Conservation (phyloP, 2,113 vertebrate species). For the Cyprinus carpio region DNA sequence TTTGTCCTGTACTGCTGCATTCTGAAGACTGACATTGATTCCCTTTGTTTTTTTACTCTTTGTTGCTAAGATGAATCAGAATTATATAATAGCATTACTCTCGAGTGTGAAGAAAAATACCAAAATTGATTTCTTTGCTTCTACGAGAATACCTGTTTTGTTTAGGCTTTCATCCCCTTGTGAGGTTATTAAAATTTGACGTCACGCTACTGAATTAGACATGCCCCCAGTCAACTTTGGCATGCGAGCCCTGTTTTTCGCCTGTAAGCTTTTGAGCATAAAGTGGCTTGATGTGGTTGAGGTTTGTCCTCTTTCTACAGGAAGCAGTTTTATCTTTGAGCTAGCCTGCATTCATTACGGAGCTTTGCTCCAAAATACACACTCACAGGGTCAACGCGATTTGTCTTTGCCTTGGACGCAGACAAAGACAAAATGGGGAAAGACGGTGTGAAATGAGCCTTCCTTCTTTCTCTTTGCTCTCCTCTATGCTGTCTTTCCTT, state of each 20-base stretch:
- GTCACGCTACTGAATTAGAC: constrained; percentile 16
- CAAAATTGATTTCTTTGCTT: not conserved
- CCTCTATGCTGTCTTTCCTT: constrained; percentile 38
- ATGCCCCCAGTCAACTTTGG: not conserved
- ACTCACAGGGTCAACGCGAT: constrained; percentile 50
- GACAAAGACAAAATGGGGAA: constrained; percentile 63
- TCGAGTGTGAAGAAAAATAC: not conserved
- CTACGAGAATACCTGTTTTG: not conserved
- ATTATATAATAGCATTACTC: not conserved
- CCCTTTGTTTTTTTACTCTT: constrained; percentile 11
- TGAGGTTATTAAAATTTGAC: constrained; percentile 47
- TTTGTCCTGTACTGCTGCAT: constrained; percentile 16
- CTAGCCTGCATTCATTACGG: constrained; percentile 52
- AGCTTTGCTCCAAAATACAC: constrained; percentile 53
- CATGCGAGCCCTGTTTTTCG: not conserved
- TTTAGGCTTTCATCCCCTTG: not conserved
- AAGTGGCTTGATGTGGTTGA: constrained; percentile 40
- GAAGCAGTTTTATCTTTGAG: constrained; percentile 54
- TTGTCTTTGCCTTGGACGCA: constrained; percentile 59
- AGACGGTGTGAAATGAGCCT: constrained; percentile 53
- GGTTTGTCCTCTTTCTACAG: constrained; percentile 44
- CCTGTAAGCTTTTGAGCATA: constrained; percentile 35
- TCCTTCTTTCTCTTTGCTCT: constrained; percentile 34
- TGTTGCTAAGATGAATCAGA: not conserved
- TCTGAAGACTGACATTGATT: constrained; percentile 33